Percentiles rank a stretch among this genome's conserved stretches.
These are phyloP conservation scores for Rhyzopertha dominica DNA, from an alignment of 1,140 invertebrate species.

Conservation along the genomic window DNA sequence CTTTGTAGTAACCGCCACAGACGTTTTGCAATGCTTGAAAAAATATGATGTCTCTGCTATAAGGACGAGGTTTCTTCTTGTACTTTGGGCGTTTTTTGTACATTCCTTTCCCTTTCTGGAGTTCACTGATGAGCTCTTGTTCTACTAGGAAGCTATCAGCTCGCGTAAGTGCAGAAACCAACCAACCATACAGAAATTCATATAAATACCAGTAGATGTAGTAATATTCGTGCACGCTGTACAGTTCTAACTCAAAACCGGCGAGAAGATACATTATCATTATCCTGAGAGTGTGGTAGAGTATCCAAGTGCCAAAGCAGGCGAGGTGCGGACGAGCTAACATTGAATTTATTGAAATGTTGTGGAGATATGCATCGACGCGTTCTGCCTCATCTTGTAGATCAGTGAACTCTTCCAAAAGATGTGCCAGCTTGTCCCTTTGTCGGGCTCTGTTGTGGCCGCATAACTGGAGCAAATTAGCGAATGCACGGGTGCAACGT, in stretches of 20 bases:
- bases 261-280: constrained; percentile 94
- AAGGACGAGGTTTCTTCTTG: constrained; percentile 63
- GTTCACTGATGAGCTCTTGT: constrained; percentile 61
- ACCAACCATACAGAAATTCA: constrained; percentile 92
- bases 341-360: constrained; percentile 63
- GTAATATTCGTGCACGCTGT: constrained; percentile 94
- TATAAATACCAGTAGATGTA: constrained; percentile 96
- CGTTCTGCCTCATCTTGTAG: constrained; percentile 95
- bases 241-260: constrained; percentile 93
- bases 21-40: constrained; percentile 89
- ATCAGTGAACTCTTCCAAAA: constrained; percentile 83
- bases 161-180: constrained; percentile 82
- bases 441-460: constrained; percentile 94
- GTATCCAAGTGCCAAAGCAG: constrained; percentile 92
- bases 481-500: constrained; percentile 84
- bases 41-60: constrained; percentile 76
- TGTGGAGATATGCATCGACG: constrained; percentile 79
- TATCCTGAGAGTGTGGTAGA: constrained; percentile 92
- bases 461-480: constrained; percentile 81
- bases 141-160: constrained; percentile 81
- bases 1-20: constrained; percentile 93
- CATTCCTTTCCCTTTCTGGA: constrained; percentile 52
- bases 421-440: constrained; percentile 84
- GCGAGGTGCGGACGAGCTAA: constrained; percentile 69
- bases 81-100: constrained; percentile 74